Conservation (phyloP, 2,888 invertebrate species). For the Coleophora deauratella region DNA sequence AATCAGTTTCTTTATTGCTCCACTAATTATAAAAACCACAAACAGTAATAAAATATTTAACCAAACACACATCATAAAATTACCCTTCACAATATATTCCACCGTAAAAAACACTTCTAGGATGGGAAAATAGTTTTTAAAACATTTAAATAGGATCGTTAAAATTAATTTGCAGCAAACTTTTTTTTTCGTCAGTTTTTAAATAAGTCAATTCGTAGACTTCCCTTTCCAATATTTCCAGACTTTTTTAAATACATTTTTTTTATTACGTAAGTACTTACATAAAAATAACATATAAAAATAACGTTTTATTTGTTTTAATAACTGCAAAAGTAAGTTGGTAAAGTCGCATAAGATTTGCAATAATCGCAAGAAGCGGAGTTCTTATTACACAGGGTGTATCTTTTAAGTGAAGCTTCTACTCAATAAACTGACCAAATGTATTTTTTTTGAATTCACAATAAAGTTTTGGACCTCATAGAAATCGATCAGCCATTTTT, state of each 20-base stretch:
- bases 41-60: conserved; percentile 14
- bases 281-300: too few species aligned
- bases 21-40: conserved; percentile 16
- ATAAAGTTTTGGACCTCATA: too few species aligned
- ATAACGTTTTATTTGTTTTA: conserved; percentile 1
- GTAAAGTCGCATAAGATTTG: conserved; percentile 31
- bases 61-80: conserved; percentile 32
- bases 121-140: too few species aligned
- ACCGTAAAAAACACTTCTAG: too few species aligned
- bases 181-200: conserved; percentile 39
- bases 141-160: conserved; percentile 33
- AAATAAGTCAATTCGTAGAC: conserved; percentile 62
- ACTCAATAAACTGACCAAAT: conserved; percentile 28
- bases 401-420: too few species aligned
- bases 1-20: neutral
- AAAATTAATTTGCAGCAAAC: conserved; percentile 60
- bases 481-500: too few species aligned
- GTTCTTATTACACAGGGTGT: too few species aligned
- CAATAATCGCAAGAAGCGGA: conserved; percentile 44
- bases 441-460: too few species aligned
- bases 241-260: conserved; percentile 31
- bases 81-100: conserved; percentile 1
- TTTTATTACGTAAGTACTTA: too few species aligned
- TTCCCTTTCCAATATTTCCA: conserved; percentile 65
- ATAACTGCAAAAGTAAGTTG: conserved; percentile 9